These are phyloP conservation scores for Anthoscopus minutus DNA, from an alignment of 2,113 vertebrate species.

Conservation along the genomic window DNA sequence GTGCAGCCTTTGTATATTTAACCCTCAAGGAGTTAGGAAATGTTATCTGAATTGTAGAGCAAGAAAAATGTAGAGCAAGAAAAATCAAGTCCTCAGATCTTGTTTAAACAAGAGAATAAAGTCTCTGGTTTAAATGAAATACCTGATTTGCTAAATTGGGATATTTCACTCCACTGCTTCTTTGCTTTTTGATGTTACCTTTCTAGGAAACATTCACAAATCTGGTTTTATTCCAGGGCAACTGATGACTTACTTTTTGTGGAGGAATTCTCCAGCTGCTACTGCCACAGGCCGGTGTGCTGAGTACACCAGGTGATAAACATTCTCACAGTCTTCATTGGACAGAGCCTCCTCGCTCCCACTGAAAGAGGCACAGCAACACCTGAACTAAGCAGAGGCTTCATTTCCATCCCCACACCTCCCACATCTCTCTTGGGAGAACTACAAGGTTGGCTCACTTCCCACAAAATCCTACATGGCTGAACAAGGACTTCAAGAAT, in stretches of 20 bases:
- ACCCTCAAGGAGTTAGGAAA: background rate
- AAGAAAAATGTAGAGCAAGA: background rate
- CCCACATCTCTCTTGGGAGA: background rate
- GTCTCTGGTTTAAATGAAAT: background rate
- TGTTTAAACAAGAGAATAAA: background rate
- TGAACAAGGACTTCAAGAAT: background rate
- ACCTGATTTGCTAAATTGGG: background rate
- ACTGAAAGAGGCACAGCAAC: conserved; percentile 72
- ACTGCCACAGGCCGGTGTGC: conserved; percentile 96
- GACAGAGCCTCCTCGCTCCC: conserved; percentile 97
- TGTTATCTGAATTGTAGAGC: background rate
- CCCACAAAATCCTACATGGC: background rate
- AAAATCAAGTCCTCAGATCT: background rate
- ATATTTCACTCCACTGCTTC: background rate
- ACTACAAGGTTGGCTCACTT: background rate
- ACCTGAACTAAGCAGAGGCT: conserved; percentile 3
- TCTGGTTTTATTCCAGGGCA: background rate
- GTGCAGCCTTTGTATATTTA: background rate
- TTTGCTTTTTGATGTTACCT: background rate
- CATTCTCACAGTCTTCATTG: conserved; percentile 98
- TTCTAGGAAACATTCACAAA: background rate
- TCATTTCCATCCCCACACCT: background rate
- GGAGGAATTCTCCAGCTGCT: conserved; percentile 95
- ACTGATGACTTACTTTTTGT: conserved; percentile 85
- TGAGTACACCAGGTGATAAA: conserved; percentile 98